Evolutionary conservation across 1,140 invertebrate species (phyloP).

Genomic region (Eumeta japonica): DNA sequence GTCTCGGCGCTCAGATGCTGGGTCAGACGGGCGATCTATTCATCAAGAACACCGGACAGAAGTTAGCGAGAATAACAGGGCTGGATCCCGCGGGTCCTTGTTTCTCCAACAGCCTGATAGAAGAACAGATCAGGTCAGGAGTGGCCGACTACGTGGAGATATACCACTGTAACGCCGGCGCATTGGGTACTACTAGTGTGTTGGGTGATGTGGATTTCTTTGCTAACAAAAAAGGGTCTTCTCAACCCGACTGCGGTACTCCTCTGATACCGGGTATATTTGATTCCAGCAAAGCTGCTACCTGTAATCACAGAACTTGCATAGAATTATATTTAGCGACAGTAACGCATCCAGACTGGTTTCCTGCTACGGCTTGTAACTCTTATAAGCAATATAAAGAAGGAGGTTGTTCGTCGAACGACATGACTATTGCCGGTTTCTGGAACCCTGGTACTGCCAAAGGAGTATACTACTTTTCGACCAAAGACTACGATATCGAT

Average conservation of each 20-base stretch:
- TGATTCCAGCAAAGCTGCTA: constrained; percentile 41
- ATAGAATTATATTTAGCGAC: constrained; percentile 65
- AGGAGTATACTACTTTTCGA: constrained; percentile 42
- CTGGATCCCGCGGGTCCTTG: constrained; percentile 72
- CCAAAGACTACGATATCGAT: no score
- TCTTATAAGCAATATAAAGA: constrained; percentile 34
- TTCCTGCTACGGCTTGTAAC: constrained; percentile 36
- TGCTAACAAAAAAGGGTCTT: constrained; percentile 70
- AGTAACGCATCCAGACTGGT: constrained; percentile 46
- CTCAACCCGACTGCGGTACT: constrained; percentile 53
- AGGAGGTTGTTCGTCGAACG: constrained; percentile 29
- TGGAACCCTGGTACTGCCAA: constrained; percentile 47
- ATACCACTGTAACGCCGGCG: constrained; percentile 75
- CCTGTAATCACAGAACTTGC: constrained; percentile 66
- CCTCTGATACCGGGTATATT: constrained; percentile 49
- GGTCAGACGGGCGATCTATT: constrained; percentile 54
- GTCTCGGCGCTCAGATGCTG: constrained; percentile 58
- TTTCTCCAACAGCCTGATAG: constrained; percentile 58
- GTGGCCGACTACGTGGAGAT: constrained; percentile 70
- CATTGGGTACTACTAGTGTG: constrained; percentile 63
- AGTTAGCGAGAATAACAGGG: constrained; percentile 61
- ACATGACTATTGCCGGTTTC: constrained; percentile 38
- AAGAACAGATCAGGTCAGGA: constrained; percentile 58
- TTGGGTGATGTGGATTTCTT: constrained; percentile 77
- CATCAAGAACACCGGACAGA: constrained; percentile 29